Evolutionary conservation across 2,888 invertebrate species (phyloP), one percentile per base, ranked within the genome.

Genomic region (Agonopterix heracliana): DNA sequence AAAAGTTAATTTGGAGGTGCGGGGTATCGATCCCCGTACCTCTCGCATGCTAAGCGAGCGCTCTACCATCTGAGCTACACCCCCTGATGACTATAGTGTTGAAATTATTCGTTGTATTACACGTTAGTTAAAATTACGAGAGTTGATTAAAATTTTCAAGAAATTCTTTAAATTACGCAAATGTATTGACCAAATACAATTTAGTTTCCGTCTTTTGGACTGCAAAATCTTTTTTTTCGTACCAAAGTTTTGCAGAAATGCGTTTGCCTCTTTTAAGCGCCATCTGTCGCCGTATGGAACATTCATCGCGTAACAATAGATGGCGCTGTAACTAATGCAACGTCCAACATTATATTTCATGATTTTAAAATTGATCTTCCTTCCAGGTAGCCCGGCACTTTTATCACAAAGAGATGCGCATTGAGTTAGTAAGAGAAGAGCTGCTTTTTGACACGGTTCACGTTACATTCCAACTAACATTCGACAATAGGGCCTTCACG

Each of bases 381-480:
- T 68, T 64, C 40, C 74, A 93, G 93, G 97, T 98, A 54, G 97
- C 96, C 1, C 91, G 95, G 13, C 94, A 96, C 73, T 98, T 98
- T 80, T 98, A 98, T 86, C 94, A 98, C 85, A 97, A 97, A 69
- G 96, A 98, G 66, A 94, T 98, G 90, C 91, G 95, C 68, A 97
- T 98, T 71, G 96, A 97, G 71, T 86, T 98, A 52, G 89, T 98
- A 1, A 91, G 94, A 45, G 96, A 98, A 70, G 96, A 97, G 72
- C 89, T 95, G 26, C 91, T 96, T 4, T 94, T 97, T 65, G 96
- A 97, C 74, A 96, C 97, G 51, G 94, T 96, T 1, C 97, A 98
- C 77, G 97, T 97, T 36, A 96, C 97, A 35, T 97, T 98, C 81
- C 95, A 97, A 74, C 89, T 98, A 63, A 95, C 95, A 12, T 99